These are phyloP conservation scores for Otocyon megalotis DNA, from an alignment of 2,113 vertebrate genomes.

Conservation along the genomic window DNA sequence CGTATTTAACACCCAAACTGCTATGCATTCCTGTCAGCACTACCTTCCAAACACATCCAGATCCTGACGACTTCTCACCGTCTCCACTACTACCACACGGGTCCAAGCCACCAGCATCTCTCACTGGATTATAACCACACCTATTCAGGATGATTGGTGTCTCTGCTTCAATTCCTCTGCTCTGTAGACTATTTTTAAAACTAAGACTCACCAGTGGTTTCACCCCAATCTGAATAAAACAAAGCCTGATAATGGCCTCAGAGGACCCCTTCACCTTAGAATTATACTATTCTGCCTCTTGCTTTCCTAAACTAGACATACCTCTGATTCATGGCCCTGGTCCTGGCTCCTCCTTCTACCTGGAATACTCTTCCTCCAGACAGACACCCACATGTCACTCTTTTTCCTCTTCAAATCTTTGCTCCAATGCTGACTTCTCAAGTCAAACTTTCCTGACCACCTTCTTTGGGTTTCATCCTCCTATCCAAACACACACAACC, in stretches of 20 bases:
- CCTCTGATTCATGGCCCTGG: background rate
- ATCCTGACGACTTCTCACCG: background rate
- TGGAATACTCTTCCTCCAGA: background rate
- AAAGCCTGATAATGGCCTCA: background rate
- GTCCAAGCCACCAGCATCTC: background rate
- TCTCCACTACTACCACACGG: background rate
- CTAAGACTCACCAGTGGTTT: background rate
- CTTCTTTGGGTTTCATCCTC: background rate
- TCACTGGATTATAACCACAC: background rate
- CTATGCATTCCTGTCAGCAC: background rate
- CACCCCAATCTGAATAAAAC: background rate
- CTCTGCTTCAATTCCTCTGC: background rate
- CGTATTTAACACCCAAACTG: too few relatives aligned
- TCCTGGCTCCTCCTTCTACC: background rate
- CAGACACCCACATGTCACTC: background rate
- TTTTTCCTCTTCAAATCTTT: background rate
- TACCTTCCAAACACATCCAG: background rate
- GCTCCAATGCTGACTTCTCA: background rate
- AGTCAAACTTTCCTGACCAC: background rate
- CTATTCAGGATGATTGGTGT: too few relatives aligned
- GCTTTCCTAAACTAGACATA: fast-evolving
- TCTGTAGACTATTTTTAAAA: background rate
- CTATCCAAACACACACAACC: background rate
- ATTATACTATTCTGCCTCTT: background rate
- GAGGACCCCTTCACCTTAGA: too few relatives aligned